Evolutionary conservation across 2,888 invertebrate genomes (phyloP).

Genomic region (Tetragonisca angustula): DNA sequence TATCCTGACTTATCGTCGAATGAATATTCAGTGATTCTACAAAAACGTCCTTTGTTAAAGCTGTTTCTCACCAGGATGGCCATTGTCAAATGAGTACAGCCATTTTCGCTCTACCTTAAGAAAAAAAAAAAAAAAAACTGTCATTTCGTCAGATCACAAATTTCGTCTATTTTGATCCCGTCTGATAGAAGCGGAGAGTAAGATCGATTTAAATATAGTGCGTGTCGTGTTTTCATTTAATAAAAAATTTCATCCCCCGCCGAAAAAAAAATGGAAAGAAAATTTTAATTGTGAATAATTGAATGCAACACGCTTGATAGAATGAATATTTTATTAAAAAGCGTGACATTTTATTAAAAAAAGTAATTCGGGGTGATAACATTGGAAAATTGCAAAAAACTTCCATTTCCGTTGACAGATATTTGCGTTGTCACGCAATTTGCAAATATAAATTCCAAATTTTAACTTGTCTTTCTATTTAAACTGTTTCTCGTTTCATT

Average conservation of each 20-base stretch:
- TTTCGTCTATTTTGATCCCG: background rate
- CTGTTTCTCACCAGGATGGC: slow-evolving; percentile 2
- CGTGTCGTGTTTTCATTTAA: background rate
- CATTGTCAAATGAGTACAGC: background rate
- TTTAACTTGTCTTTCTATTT: no score
- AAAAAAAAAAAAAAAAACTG: background rate
- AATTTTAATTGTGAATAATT: background rate
- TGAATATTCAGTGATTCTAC: slow-evolving; percentile 2
- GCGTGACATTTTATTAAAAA: no score
- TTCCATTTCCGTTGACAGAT: no score
- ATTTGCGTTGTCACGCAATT: no score
- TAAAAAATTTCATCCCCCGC: no score
- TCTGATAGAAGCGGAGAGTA: background rate
- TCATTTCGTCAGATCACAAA: background rate
- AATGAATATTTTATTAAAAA: no score
- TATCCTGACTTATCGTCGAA: background rate
- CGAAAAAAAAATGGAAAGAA: background rate
- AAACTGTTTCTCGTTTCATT: no score
- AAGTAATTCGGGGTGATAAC: no score
- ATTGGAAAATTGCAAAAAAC: no score
- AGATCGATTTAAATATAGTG: no score
- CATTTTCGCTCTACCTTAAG: background rate
- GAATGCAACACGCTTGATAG: no score
- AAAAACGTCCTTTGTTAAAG: background rate
- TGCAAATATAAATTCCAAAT: no score